Evolutionary conservation across 2,888 invertebrate genomes (phyloP), one percentile per base, ranked within the genome.

Genomic region (Netelia fuscicornis): DNA sequence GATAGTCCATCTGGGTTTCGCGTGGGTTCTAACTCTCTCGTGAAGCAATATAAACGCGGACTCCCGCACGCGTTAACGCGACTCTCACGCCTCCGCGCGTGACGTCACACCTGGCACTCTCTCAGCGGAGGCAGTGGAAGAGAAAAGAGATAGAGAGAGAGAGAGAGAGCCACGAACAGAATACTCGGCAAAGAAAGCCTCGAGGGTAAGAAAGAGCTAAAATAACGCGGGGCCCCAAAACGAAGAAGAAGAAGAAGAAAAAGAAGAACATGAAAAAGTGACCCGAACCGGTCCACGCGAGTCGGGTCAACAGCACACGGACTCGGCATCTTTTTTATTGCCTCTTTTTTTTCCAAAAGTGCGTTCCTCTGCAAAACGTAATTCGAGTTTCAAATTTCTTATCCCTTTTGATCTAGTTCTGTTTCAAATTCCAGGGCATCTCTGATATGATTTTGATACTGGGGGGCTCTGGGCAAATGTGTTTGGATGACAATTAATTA

Each of bases 11-110:
- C 83, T 80, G 81, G 78, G 76, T 44, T 81, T 80, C 74, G 86
- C 86, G 87, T 86, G 82, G 85, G 86, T 70, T 25, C 48, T 60
- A 65, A 65, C 81, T 77, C 72, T 67, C 68, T 72, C 76, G 77
- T 76, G 79, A 77, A 48, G 77, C 82, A 72, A 72, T 70, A 60
- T 54, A 48, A 44, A 77, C 23, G 52, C 52, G 80, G 23, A 23
- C 60, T 74, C 81, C 71, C 72, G 82, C 83, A 77, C 77, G 84
- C 79, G 82, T 48, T 74, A 81, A 71, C 74, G 70, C 60, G 78
- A 74, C 82, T 86, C 84, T 86, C 86, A 87, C 88, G 86, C 87
- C 88, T 86, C 83, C 84, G 76, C 85, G 65, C 65, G 77, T 88
- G 88, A 88, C 85, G 86, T 87, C 88, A 88, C 83, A 83, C 70